These are phyloP conservation scores for Empis stercorea DNA, from an alignment of 2,888 invertebrate species.

Conservation along the genomic window DNA sequence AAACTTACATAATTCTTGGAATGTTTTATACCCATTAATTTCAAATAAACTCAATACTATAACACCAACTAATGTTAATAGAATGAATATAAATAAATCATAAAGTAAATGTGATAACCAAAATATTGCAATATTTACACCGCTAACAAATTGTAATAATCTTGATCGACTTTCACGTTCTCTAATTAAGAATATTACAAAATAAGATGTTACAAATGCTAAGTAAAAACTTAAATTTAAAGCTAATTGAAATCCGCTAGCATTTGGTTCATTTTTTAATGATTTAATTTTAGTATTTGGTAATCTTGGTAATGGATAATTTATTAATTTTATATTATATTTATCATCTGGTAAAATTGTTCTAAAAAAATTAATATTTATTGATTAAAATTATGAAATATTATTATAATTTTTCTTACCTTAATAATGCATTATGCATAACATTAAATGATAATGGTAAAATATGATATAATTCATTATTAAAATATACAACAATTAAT, in stretches of 20 bases:
- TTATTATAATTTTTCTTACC: background rate
- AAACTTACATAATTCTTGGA: slow-evolving; percentile 20
- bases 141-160: slow-evolving; percentile 63
- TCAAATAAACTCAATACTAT: slow-evolving; percentile 50
- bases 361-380: slow-evolving; percentile 9
- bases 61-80: slow-evolving; percentile 48
- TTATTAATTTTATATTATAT: slow-evolving; percentile 38
- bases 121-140: slow-evolving; percentile 52
- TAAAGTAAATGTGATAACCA: slow-evolving; percentile 58
- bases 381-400: background rate
- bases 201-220: slow-evolving; percentile 53
- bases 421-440: slow-evolving; percentile 1
- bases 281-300: slow-evolving; percentile 42
- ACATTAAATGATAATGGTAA: slow-evolving; percentile 2
- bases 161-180: slow-evolving; percentile 63
- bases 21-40: slow-evolving; percentile 40
- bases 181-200: slow-evolving; percentile 46
- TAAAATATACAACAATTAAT: slow-evolving; percentile 10
- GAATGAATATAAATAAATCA: slow-evolving; percentile 45
- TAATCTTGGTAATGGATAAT: slow-evolving; percentile 55
- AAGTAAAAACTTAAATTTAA: slow-evolving; percentile 62
- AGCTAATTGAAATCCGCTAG: slow-evolving; percentile 46
- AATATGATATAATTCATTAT: background rate
- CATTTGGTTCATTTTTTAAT: background rate
- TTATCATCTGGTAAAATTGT: slow-evolving; percentile 11